Base-by-base conservation (phyloP, 2,888 invertebrate species). In the Amblyteles armatorius region DNA sequence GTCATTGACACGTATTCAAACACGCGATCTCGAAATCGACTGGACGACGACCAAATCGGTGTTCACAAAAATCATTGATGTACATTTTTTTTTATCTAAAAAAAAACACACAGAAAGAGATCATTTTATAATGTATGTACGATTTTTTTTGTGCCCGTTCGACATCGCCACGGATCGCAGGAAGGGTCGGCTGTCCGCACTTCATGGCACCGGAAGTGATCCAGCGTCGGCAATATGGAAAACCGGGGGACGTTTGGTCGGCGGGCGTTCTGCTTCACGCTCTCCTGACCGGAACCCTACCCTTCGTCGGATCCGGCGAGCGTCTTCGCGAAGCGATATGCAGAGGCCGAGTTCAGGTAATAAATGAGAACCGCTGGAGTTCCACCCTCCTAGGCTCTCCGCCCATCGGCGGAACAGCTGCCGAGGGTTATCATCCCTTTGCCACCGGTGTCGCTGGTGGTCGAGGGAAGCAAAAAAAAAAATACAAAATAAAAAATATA, bases 151-250 rank as follows among this genome's bases (percentile, higher is more conserved):
- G 76, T 82, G 48, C 60, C 79, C 48, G 55, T 57, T 63, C 50
- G 36, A 57, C 63, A 65, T 76, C 33, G 79, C 57, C 36, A 44
- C 63, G 50, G 36, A 57, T 57, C 57, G 52, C 94, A 98, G 98
- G 98, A 94, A 97, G 98, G 87, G 97, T 99, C 85, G 99, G 99
- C 52, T 98, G 98, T 82, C 98, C 99, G 16, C 98, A 98, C 94
- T 99, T 99, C 94, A 99, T 99, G 98, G 98, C 99, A 1, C 99
- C 99, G 0, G 99, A 99, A 95, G 98, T 99, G 87, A 97, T 99
- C 26, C 97, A 98, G 86, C 96, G 98, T 91, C 97, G 98, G 94
- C 96, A 98, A 90, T 98, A 98, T 94, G 97, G 98, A 52, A 99
- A 99, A 94, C 97, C 98, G 0, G 98, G 99, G 87, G 99, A 99